A percentile compares a stretch with the other conserved stretches of the same genome.
phyloP scores from a whole-genome alignment of 2,888 invertebrate genomes.

The Helicoverpa assulta region DNA sequence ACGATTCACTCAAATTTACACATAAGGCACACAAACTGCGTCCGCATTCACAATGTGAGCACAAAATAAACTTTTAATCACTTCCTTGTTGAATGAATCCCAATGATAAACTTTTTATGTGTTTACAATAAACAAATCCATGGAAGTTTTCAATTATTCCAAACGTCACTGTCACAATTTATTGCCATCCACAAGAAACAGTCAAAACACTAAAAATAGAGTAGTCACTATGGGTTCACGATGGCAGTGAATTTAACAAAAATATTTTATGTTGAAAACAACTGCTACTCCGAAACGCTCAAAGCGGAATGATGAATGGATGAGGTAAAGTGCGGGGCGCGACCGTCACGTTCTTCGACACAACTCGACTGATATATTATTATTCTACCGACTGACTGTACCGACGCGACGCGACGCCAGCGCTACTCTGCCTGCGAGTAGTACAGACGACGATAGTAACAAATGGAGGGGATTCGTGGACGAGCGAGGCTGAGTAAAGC shows the following conservation, averaged over 20 bases:
- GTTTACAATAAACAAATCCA: conserved; percentile 23
- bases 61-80: conserved; percentile 33
- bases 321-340: background rate
- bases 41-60: conserved; percentile 49
- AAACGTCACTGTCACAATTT: conserved; percentile 46
- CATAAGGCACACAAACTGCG: conserved; percentile 51
- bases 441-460: conserved; percentile 8
- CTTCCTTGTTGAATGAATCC: conserved; percentile 38
- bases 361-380: conserved; percentile 30
- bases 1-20: conserved; percentile 68
- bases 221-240: conserved; percentile 14
- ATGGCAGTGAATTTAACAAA: background rate
- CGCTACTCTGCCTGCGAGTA: conserved; percentile 30
- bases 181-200: conserved; percentile 16
- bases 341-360: conserved; percentile 29
- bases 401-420: conserved; percentile 29
- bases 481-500: conserved; percentile 65
- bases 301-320: conserved; percentile 40
- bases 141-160: conserved; percentile 12
- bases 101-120: conserved; percentile 38
- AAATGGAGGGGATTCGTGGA: conserved; percentile 65
- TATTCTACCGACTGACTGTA: conserved; percentile 5
- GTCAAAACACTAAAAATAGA: conserved; percentile 15
- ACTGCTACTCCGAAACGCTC: conserved; percentile 22
- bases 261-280: conserved; percentile 7